These are phyloP conservation scores for Anguilla japonica DNA, from an alignment of 2,113 vertebrate genomes.

Conservation along the genomic window DNA sequence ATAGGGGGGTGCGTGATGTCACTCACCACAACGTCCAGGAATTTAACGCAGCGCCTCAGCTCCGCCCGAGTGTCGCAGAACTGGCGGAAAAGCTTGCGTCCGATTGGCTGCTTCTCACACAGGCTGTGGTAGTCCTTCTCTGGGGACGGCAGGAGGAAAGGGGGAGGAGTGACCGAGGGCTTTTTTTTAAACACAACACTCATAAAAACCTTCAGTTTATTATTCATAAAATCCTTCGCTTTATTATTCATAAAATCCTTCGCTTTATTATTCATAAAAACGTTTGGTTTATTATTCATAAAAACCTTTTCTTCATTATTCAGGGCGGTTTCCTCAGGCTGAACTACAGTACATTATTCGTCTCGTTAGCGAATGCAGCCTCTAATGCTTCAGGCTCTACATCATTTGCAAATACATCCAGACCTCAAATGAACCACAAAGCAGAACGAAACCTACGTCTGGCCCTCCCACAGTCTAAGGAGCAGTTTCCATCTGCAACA, in stretches of 20 bases:
- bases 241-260: not conserved
- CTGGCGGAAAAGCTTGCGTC: slow-evolving; percentile 84
- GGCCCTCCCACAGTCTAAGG: not conserved
- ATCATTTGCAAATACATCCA: not conserved
- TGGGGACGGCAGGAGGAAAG: slow-evolving; percentile 47
- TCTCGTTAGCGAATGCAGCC: not conserved
- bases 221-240: not conserved
- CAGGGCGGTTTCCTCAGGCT: not conserved
- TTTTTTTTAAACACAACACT: not conserved
- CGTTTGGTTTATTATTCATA: too few relatives aligned
- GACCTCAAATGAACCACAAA: too few relatives aligned
- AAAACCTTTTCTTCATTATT: not conserved
- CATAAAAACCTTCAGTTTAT: not conserved
- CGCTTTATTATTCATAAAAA: too few relatives aligned
- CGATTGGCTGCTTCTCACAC: slow-evolving; percentile 92
- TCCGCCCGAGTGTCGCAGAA: slow-evolving; percentile 90
- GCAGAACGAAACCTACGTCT: not conserved
- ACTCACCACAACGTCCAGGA: slow-evolving; percentile 95
- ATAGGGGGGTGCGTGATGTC: not conserved
- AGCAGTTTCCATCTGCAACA: not conserved
- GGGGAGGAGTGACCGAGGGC: not conserved
- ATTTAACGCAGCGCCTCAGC: slow-evolving; percentile 82
- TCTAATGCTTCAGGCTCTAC: not conserved
- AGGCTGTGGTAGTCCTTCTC: slow-evolving; percentile 92
- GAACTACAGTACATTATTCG: not conserved